A percentile compares a stretch with the other conserved stretches of the same genome.
Conservation (phyloP, 2,797 vertebrate genomes). For the Okamejei kenojei region DNA sequence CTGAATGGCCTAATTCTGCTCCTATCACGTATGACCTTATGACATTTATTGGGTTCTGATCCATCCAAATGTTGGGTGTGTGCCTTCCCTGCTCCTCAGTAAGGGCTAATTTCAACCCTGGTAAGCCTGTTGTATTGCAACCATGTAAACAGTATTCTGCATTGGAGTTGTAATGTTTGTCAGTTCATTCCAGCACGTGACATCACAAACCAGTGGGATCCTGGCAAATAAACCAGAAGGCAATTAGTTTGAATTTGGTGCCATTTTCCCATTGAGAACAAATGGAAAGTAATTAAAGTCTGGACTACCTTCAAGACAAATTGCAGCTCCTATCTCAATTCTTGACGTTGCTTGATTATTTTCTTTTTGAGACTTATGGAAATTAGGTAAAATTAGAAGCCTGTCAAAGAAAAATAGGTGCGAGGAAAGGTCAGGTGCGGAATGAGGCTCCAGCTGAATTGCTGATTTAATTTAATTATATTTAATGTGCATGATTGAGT, state of each 20-base stretch:
- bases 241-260: background rate
- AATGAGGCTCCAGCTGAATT: background rate
- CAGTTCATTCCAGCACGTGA: background rate
- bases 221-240: background rate
- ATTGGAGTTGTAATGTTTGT: background rate
- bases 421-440: background rate
- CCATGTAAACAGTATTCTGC: background rate
- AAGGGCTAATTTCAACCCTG: background rate
- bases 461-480: background rate
- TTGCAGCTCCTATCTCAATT: background rate
- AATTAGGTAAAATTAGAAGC: conserved; percentile 1
- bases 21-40: too few relatives aligned
- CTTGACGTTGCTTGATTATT: background rate
- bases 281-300: background rate
- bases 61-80: too few relatives aligned
- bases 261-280: background rate
- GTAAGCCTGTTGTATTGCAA: background rate
- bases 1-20: too few relatives aligned
- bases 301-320: background rate
- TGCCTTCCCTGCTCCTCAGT: background rate
- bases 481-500: conserved; percentile 7
- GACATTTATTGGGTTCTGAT: too few relatives aligned
- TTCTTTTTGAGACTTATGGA: background rate
- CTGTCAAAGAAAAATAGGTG: background rate
- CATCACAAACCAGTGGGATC: background rate